Evolutionary conservation across 2,888 invertebrate genomes (phyloP).

Genomic region (Limulus polyphemus): DNA sequence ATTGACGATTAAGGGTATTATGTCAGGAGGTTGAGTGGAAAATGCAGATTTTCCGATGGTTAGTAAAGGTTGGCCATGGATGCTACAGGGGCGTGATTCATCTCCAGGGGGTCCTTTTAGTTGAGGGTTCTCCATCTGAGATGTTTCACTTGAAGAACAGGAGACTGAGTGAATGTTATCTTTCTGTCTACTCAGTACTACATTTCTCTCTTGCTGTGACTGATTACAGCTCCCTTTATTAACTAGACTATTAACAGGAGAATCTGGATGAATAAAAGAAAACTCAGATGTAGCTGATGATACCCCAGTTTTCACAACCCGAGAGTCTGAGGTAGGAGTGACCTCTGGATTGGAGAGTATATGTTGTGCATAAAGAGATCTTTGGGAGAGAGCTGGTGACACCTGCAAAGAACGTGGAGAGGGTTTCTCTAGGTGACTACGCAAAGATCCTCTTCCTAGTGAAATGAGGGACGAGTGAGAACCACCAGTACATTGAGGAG

Average conservation of each 20-base stretch:
- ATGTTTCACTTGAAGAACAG: slow-evolving; percentile 9
- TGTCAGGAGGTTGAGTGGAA: neutral
- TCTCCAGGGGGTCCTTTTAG: slow-evolving; percentile 7
- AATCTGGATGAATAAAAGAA: slow-evolving; percentile 26
- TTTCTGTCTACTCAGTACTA: too few species aligned
- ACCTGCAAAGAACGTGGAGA: slow-evolving; percentile 23
- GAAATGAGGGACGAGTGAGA: slow-evolving; percentile 22
- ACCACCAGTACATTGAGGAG: slow-evolving; percentile 24
- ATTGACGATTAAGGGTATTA: too few species aligned
- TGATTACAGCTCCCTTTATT: neutral
- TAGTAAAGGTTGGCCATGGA: slow-evolving; percentile 18
- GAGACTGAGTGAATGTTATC: neutral
- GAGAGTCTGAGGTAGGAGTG: slow-evolving; percentile 8
- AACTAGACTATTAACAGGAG: slow-evolving; percentile 12
- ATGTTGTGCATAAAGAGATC: slow-evolving; percentile 27
- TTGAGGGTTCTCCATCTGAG: slow-evolving; percentile 7
- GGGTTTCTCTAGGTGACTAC: slow-evolving; percentile 19
- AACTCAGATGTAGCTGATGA: slow-evolving; percentile 27
- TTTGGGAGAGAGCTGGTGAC: slow-evolving; percentile 23
- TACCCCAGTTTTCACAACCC: slow-evolving; percentile 13
- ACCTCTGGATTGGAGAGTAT: slow-evolving; percentile 23
- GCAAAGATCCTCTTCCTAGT: slow-evolving; percentile 9
- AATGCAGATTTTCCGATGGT: neutral
- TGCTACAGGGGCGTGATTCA: slow-evolving; percentile 18
- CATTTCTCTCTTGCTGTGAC: neutral